These are phyloP conservation scores for Phylloscopus trochiloides DNA, from an alignment of 2,113 vertebrate genomes.

Conservation along the genomic window DNA sequence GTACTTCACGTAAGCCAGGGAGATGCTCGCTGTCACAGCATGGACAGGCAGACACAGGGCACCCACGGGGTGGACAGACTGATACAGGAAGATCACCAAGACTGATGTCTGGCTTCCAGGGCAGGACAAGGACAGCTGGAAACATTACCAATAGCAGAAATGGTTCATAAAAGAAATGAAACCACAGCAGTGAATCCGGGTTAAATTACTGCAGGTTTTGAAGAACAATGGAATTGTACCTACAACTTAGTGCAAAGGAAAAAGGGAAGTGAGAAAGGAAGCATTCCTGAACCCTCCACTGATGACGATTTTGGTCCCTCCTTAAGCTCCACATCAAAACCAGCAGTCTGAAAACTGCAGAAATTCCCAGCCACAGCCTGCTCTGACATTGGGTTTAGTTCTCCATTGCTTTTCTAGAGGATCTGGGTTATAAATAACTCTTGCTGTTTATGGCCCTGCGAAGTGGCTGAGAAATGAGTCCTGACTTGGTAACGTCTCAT, in stretches of 20 bases:
- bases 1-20: fast-evolving
- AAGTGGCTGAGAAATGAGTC: constrained; percentile 32
- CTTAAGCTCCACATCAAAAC: neutral
- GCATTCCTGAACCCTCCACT: neutral
- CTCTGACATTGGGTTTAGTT: neutral
- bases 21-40: neutral
- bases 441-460: constrained; percentile 1
- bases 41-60: neutral
- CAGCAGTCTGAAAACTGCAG: neutral
- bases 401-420: neutral
- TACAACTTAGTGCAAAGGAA: neutral
- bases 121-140: neutral
- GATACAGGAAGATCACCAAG: neutral
- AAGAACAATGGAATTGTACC: neutral
- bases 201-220: neutral
- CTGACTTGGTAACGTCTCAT: neutral
- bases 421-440: constrained; percentile 13
- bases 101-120: neutral
- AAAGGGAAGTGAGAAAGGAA: neutral
- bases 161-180: neutral
- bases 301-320: neutral
- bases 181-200: neutral
- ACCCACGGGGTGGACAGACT: neutral
- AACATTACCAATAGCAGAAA: neutral
- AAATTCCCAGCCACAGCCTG: neutral